These are phyloP conservation scores for Antitype chi DNA, from an alignment of 2,888 invertebrate genomes.

Conservation along the genomic window DNA sequence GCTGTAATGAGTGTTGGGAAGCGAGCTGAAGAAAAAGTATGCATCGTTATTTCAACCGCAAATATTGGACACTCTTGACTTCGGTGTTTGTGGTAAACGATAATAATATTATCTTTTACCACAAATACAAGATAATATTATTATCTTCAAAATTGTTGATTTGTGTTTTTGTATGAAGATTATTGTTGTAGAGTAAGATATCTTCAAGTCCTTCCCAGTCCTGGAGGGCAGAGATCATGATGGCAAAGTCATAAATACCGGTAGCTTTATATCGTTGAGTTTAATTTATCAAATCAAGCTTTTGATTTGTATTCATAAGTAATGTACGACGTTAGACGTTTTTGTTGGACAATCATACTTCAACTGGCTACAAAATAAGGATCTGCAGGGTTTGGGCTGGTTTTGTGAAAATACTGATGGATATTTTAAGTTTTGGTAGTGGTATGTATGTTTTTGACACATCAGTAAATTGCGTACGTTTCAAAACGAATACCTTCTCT, in stretches of 20 bases:
- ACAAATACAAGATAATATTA: too few species aligned
- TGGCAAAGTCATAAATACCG: conserved; percentile 54
- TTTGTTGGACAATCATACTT: conserved; percentile 38
- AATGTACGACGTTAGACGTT: conserved; percentile 31
- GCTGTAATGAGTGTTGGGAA: conserved; percentile 81
- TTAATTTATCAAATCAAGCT: conserved; percentile 56
- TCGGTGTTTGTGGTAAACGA: conserved; percentile 54
- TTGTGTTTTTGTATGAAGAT: conserved; percentile 53
- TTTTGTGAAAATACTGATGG: not conserved
- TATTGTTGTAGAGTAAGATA: conserved; percentile 50
- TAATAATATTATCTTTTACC: too few species aligned
- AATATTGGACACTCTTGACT: conserved; percentile 67
- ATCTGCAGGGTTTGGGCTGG: not conserved
- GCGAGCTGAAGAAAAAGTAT: conserved; percentile 77
- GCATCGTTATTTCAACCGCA: conserved; percentile 78
- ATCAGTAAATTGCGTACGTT: not conserved
- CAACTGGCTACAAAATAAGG: conserved; percentile 14
- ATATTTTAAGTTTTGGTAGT: not conserved
- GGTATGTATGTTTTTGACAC: not conserved
- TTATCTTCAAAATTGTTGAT: conserved; percentile 42
- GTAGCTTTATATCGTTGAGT: conserved; percentile 45
- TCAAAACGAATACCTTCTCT: conserved; percentile 1
- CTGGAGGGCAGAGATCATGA: conserved; percentile 52
- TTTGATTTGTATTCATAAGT: conserved; percentile 50
- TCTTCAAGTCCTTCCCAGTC: conserved; percentile 30